These are phyloP conservation scores for Sinohyriopsis cumingii DNA, from an alignment of 2,888 invertebrate genomes.

Conservation along the genomic window DNA sequence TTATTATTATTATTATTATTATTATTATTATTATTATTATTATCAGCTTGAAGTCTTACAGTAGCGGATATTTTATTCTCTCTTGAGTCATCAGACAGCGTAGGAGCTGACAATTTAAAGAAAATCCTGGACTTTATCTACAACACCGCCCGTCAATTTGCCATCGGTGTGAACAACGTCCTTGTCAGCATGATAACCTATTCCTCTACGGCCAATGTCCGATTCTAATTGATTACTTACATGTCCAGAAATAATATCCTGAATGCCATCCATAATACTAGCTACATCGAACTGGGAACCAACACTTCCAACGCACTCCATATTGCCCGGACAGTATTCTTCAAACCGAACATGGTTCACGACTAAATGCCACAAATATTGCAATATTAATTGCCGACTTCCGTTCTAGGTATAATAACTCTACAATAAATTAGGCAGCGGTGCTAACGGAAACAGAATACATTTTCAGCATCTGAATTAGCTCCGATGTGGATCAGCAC, in stretches of 20 bases:
- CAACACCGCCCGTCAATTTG: slow-evolving; percentile 34
- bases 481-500: slow-evolving; percentile 27
- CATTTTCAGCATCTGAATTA: slow-evolving; percentile 40
- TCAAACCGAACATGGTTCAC: slow-evolving; percentile 27
- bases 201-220: slow-evolving; percentile 28
- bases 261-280: slow-evolving; percentile 37
- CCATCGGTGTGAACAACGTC: slow-evolving; percentile 35
- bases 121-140: slow-evolving; percentile 40
- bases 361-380: slow-evolving; percentile 39
- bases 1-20: background rate
- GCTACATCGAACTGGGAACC: slow-evolving; percentile 40
- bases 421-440: slow-evolving; percentile 29
- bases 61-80: slow-evolving; percentile 25
- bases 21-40: no score
- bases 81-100: slow-evolving; percentile 40
- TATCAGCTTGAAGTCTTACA: slow-evolving; percentile 19
- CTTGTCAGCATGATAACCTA: slow-evolving; percentile 42
- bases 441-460: slow-evolving; percentile 21
- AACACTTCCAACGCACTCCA: slow-evolving; percentile 42
- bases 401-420: slow-evolving; percentile 31
- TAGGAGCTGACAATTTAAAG: slow-evolving; percentile 38
- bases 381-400: slow-evolving; percentile 52
- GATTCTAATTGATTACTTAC: slow-evolving; percentile 42
- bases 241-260: slow-evolving; percentile 23
- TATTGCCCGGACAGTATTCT: slow-evolving; percentile 28